A percentile compares a stretch with the other conserved stretches of the same genome.
phyloP scores from a whole-genome alignment of 1,140 invertebrate species.

The Drosophila kohkoa region DNA sequence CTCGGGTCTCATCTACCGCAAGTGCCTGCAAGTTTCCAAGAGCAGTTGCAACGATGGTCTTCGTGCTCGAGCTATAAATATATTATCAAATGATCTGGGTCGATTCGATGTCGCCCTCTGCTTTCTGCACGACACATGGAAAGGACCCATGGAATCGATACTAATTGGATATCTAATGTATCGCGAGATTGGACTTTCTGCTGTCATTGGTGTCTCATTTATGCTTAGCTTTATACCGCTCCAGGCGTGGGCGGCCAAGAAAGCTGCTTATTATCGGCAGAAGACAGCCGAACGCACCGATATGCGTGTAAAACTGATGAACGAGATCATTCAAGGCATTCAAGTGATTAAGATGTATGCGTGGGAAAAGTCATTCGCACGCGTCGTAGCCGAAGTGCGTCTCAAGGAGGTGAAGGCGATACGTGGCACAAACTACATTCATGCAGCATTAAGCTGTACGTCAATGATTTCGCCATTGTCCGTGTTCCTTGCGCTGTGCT shows the following conservation, averaged over 20 bases:
- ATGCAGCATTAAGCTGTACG: conserved; percentile 73
- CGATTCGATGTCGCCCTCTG: conserved; percentile 89
- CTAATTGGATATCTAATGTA: conserved; percentile 92
- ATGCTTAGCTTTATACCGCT: conserved; percentile 93
- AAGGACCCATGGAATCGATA: conserved; percentile 91
- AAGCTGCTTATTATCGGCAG: conserved; percentile 87
- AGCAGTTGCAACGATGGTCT: conserved; percentile 92
- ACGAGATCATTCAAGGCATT: conserved; percentile 93
- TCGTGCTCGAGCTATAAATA: conserved; percentile 94
- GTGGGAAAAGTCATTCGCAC: conserved; percentile 94
- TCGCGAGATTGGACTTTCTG: conserved; percentile 89
- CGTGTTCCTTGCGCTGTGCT: conserved; percentile 91
- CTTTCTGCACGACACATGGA: conserved; percentile 89
- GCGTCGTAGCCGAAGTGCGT: conserved; percentile 86
- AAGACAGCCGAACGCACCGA: conserved; percentile 89
- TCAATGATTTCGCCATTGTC: conserved; percentile 91
- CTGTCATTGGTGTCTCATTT: conserved; percentile 91
- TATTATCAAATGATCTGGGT: conserved; percentile 94
- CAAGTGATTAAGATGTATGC: conserved; percentile 96
- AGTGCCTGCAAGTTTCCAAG: conserved; percentile 89
- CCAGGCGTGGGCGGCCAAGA: conserved; percentile 91
- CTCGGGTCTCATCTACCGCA: conserved; percentile 93
- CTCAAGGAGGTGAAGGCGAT: conserved; percentile 90
- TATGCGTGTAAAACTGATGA: conserved; percentile 93
- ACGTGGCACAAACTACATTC: conserved; percentile 75